These are phyloP conservation scores for Montipora capitata DNA, from an alignment of 92 coral and sea anemone genomes.

Conservation along the genomic window DNA sequence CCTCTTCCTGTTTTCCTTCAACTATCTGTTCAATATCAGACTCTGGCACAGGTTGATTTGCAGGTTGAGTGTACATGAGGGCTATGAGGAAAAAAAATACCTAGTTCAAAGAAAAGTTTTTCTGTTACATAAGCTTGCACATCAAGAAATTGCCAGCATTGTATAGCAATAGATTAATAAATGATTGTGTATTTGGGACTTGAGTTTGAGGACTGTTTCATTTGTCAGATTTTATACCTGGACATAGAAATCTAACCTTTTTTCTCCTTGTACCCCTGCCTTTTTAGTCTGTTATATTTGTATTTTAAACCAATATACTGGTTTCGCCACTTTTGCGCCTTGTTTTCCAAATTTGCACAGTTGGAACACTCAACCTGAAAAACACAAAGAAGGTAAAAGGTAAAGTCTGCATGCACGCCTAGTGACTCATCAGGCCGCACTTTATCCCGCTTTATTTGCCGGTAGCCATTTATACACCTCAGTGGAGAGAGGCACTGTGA, in stretches of 20 bases:
- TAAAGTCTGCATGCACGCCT: background rate
- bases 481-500: too few species aligned
- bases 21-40: background rate
- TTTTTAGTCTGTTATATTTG: background rate
- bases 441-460: too few species aligned
- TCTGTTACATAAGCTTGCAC: background rate
- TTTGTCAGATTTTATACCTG: too few species aligned
- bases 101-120: background rate
- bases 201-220: too few species aligned
- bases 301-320: background rate
- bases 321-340: background rate
- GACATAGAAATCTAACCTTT: background rate
- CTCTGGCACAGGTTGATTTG: background rate
- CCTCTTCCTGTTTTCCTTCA: background rate
- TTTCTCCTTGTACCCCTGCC: slow-evolving; percentile 3
- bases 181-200: too few species aligned
- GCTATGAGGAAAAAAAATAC: background rate
- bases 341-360: background rate
- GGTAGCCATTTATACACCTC: too few species aligned
- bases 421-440: too few species aligned
- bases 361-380: slow-evolving; percentile 8
- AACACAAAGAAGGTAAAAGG: background rate
- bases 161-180: background rate
- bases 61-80: background rate
- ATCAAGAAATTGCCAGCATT: background rate